These are phyloP conservation scores for Mesocentrotus franciscanus DNA, from an alignment of 53 echinoderm and acorn worm genomes.

Conservation along the genomic window DNA sequence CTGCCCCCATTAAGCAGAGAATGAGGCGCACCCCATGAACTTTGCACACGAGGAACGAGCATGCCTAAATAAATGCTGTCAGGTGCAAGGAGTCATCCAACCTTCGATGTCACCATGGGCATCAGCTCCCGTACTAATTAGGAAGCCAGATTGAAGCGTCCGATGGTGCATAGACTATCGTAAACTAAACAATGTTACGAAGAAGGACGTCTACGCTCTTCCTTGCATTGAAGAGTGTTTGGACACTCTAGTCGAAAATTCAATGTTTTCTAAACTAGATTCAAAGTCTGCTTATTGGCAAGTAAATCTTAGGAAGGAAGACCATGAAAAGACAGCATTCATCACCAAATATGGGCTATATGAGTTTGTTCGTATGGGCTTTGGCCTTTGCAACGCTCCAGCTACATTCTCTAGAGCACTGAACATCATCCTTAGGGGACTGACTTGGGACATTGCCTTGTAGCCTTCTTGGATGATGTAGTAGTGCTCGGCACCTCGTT, in stretches of 20 bases:
- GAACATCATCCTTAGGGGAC: constrained; percentile 5
- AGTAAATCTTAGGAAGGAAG: constrained; percentile 13
- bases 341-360: too few relatives aligned
- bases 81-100: constrained; percentile 19
- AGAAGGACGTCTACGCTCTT: too few relatives aligned
- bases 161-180: too few relatives aligned
- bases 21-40: background rate
- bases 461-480: constrained; percentile 48
- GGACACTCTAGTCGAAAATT: too few relatives aligned
- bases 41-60: constrained; percentile 57
- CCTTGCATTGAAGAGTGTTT: background rate
- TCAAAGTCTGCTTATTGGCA: constrained; percentile 62
- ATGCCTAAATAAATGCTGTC: constrained; percentile 46
- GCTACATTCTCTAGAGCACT: too few relatives aligned
- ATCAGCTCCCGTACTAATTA: constrained; percentile 58
- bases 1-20: constrained; percentile 42
- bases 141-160: constrained; percentile 58
- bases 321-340: constrained; percentile 66
- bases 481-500: constrained; percentile 26
- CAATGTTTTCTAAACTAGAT: constrained; percentile 53
- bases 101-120: constrained; percentile 54
- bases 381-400: constrained; percentile 60
- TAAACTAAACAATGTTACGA: background rate
- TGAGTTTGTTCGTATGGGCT: constrained; percentile 64
- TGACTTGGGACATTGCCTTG: constrained; percentile 38